phyloP scores from a whole-genome alignment of 2,797 vertebrate species.

The Alauda arvensis region DNA sequence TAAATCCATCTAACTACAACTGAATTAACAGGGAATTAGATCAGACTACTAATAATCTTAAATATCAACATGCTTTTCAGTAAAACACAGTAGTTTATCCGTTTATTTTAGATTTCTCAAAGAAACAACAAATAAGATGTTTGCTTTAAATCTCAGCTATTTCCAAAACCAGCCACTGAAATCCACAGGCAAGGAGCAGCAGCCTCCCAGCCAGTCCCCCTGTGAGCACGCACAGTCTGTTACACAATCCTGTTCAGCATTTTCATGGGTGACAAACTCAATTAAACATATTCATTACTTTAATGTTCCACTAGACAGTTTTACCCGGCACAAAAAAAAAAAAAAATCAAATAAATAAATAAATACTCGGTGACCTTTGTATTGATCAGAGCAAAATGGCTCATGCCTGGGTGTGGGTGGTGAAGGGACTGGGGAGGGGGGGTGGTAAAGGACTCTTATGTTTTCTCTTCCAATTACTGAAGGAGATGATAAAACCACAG shows the following conservation, averaged over 20 bases:
- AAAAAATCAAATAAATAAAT: conserved; percentile 70
- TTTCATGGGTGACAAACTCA: conserved; percentile 77
- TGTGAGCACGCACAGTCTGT: not conserved
- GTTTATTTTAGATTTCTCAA: not conserved
- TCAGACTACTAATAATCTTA: not conserved
- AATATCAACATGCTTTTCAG: not conserved
- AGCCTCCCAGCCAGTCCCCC: not conserved
- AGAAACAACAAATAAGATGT: not conserved
- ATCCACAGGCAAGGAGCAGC: not conserved
- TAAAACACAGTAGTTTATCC: not conserved
- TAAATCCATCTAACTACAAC: not conserved
- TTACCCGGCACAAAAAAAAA: conserved; percentile 63
- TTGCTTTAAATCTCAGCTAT: conserved; percentile 11
- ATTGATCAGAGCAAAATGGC: conserved; percentile 75
- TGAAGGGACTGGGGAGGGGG: conserved; percentile 51
- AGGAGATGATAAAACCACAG: conserved; percentile 82
- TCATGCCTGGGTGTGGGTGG: conserved; percentile 66
- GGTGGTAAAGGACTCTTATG: conserved; percentile 68
- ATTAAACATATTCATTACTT: conserved; percentile 80
- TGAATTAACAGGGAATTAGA: not conserved
- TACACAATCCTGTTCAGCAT: conserved; percentile 42
- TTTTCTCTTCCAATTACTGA: conserved; percentile 83
- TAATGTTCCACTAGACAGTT: conserved; percentile 73
- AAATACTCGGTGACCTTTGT: conserved; percentile 73
- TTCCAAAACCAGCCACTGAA: not conserved